Base-by-base conservation (phyloP, 2,113 vertebrate genomes). In the Oreochromis niloticus region DNA sequence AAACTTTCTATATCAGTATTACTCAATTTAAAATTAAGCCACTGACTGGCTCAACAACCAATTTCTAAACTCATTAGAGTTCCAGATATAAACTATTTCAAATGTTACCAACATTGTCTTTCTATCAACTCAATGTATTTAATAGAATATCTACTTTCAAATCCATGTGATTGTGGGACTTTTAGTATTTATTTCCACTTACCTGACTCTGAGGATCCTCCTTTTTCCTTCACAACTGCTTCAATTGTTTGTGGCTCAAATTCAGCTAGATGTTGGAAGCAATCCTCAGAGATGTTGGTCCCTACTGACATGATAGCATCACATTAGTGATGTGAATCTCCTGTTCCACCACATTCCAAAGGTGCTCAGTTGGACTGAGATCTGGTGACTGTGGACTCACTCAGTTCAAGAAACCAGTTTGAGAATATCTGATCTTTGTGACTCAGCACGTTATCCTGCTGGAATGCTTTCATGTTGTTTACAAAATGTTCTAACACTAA, bases 101-200 rank as follows among this genome's bases (percentile, higher is more conserved):
- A 16, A 71, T 43, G 39, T 71, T 71, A 43, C 66, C 66, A 71
- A 71, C 63, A 2, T 41, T 8, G 10, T 36, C 2, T 36, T 36
- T 43, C 39, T 17, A 27, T 27, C 5, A 73, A 46, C 8, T 27
- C 10, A 73, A 73, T 73, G 8, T 46, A 73, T 43, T 73, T 73
- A 43, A 73, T 73, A 27, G 0, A 71, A 43, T 24, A 43, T 1
- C n/a, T 16, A 0, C 66, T 71, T 43, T 24, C 36, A 71, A 71
- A 71, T 2, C 12, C n/a, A 71, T 43, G 36, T 24, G 66, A 71
- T 16, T 66, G 34, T 5, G 19, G 6, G 19, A 11, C 11, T 41
- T 22, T 66, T 22, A 22, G 34, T 5, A n/a, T 68, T 68, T 46
- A 73, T 17, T 73, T 73, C 46, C 68, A 73, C 7, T 71, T n/a